Evolutionary conservation across 2,113 vertebrate genomes (phyloP), one percentile per base, ranked within the genome.

Genomic region (Alosa alosa): DNA sequence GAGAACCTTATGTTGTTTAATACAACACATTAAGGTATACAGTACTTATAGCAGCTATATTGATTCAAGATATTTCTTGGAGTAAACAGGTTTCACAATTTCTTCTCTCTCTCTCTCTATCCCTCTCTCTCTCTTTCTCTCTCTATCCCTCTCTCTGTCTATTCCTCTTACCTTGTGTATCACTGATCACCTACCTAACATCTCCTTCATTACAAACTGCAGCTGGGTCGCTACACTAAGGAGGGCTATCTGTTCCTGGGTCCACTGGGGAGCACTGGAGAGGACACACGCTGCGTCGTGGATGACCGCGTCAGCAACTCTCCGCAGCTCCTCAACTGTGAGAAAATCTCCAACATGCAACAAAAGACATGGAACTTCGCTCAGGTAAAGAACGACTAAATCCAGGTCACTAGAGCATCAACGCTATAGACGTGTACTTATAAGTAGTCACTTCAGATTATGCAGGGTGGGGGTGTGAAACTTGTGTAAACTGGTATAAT

Each of bases 311-410:
- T 95, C 89, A 96, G 94, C 89, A 95, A 90, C 86, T 94, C 96
- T 72, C 98, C 98, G 5, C 98, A 98, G 93, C 97, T 99, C 52
- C 94, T 98, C 0, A 96, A 98, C 87, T 99, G 98, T 0, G 97
- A 99, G 72, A 98, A 97, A 90, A 95, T 98, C 89, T 94, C 96
- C 90, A 96, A 94, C 87, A 92, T 95, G 75, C 95, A 95, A n/a
- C 96, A 96, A 89, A 99, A 97, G 86, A 96, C 96, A 11, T 99
- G 98, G 98, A 94, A 92, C 84, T 99, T 99, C 94, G 95, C 96
- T 88, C 98, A 99, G 97, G 98, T 99, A 82, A 49, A 94, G 41
- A 36, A 39, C 15, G 25, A 17, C 25, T 22, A 7, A 18, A 60
- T 60, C 55, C 55, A 60, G 55, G 20, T 1, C 9, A 6, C 41